Evolutionary conservation across 35 echinoderm and acorn worm genomes (phyloP).

Genomic region (Amphiura filiformis): DNA sequence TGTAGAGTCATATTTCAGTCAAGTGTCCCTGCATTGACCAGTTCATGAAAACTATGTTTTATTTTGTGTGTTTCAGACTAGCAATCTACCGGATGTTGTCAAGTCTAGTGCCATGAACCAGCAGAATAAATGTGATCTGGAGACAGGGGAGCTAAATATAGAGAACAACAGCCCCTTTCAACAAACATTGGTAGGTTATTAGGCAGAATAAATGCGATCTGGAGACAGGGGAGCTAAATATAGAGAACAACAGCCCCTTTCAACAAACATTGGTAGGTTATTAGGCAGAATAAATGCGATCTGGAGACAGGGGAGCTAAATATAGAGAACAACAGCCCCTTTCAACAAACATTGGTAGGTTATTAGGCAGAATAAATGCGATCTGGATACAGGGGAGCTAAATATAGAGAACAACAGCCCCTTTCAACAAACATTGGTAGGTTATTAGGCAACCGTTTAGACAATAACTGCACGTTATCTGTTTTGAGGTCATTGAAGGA

Average conservation of each 20-base stretch:
- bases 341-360: background rate
- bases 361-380: background rate
- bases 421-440: background rate
- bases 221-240: background rate
- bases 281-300: background rate
- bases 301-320: background rate
- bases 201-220: background rate
- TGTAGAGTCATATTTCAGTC: too few relatives aligned
- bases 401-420: background rate
- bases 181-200: background rate
- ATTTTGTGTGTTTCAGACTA: background rate
- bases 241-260: background rate
- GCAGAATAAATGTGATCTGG: background rate
- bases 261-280: background rate
- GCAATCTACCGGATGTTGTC: background rate
- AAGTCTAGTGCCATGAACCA: background rate
- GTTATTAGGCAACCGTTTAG: too few relatives aligned
- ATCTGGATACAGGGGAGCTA: background rate
- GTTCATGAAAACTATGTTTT: background rate
- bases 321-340: background rate
- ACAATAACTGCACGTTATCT: too few relatives aligned
- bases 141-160: background rate
- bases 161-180: background rate
- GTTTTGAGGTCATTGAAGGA: too few relatives aligned
- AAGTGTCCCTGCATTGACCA: too few relatives aligned